Evolutionary conservation across 2,113 vertebrate species (phyloP).

Genomic region (Cercopithecus mona): DNA sequence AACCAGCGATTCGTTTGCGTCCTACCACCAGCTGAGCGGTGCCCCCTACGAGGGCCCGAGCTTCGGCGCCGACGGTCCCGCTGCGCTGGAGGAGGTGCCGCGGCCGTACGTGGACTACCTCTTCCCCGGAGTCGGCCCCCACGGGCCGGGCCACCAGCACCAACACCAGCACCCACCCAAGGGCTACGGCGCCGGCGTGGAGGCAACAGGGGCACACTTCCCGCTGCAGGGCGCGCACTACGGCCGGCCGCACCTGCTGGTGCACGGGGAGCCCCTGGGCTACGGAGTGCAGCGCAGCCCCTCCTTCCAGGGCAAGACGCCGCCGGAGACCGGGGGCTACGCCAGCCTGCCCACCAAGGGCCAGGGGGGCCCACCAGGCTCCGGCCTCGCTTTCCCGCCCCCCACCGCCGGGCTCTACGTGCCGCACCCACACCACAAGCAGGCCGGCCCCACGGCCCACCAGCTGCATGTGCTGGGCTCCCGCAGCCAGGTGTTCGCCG

Average conservation of each 20-base stretch:
- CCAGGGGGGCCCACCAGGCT: slow-evolving; percentile 84
- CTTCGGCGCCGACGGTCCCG: slow-evolving; percentile 88
- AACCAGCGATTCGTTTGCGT: slow-evolving; percentile 89
- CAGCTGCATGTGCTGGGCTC: slow-evolving; percentile 91
- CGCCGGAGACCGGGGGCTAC: slow-evolving; percentile 88
- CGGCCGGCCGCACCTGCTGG: slow-evolving; percentile 90
- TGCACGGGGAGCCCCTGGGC: slow-evolving; percentile 85
- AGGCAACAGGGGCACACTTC: slow-evolving; percentile 91
- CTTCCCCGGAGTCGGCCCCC: slow-evolving; percentile 86
- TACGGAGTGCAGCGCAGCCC: slow-evolving; percentile 95
- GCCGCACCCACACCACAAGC: slow-evolving; percentile 91
- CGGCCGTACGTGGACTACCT: slow-evolving; percentile 94
- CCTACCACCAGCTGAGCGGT: slow-evolving; percentile 91
- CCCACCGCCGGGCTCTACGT: slow-evolving; percentile 85
- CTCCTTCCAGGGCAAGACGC: slow-evolving; percentile 96
- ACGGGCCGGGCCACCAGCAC: slow-evolving; percentile 77
- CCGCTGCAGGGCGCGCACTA: slow-evolving; percentile 90
- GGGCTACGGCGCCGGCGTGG: slow-evolving; percentile 87
- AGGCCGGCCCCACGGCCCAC: slow-evolving; percentile 92
- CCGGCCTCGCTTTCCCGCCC: slow-evolving; percentile 85
- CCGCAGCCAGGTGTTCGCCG: slow-evolving; percentile 88
- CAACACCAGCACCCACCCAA: slow-evolving; percentile 88
- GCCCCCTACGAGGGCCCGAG: slow-evolving; percentile 89
- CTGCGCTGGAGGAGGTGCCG: slow-evolving; percentile 88
- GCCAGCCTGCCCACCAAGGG: slow-evolving; percentile 90